Evolutionary conservation across 2,113 vertebrate genomes (phyloP).

Genomic region (Eira barbara): DNA sequence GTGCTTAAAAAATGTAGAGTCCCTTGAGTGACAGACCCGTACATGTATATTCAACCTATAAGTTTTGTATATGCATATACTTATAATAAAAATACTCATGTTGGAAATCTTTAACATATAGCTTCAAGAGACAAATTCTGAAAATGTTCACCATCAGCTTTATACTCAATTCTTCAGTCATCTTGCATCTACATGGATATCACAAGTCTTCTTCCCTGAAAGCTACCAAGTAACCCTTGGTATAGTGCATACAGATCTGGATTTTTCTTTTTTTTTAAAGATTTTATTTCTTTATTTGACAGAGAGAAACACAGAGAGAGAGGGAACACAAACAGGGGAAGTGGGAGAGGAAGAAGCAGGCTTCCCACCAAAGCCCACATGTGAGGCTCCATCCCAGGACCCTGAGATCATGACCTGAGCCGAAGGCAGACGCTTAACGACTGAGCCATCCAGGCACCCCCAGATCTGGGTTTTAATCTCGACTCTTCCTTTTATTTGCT

Average conservation of each 20-base stretch:
- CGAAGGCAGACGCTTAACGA: no score
- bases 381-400: no score
- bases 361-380: no score
- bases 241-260: neutral
- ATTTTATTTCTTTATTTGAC: no score
- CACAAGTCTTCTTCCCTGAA: neutral
- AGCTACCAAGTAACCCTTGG: neutral
- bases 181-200: neutral
- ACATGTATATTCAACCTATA: neutral
- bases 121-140: neutral
- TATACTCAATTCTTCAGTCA: neutral
- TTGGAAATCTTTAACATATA: neutral
- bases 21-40: neutral
- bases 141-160: neutral
- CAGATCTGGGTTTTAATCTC: neutral
- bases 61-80: neutral
- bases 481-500: neutral
- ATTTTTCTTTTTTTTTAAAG: no score
- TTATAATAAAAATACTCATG: neutral
- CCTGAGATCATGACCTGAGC: no score
- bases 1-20: neutral
- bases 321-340: no score
- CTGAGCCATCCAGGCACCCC: no score
- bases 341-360: no score
- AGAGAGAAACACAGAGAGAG: no score